phyloP scores from a whole-genome alignment of 2,797 vertebrate species.

The Botia almorhae region DNA sequence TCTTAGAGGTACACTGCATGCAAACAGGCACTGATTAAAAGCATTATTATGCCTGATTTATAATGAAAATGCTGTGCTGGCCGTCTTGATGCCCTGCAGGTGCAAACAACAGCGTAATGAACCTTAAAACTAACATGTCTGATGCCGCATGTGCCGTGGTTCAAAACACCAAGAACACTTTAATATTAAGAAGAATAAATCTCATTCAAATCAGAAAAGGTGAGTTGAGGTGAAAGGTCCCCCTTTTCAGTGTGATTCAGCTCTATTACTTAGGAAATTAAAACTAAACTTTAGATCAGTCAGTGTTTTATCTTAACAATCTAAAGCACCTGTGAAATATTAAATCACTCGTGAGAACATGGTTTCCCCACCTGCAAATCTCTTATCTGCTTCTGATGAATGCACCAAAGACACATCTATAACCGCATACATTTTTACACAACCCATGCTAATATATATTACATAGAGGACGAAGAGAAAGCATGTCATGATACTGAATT shows the following conservation, averaged over 20 bases:
- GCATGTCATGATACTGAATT: slow-evolving; percentile 1
- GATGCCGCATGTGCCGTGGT: not conserved
- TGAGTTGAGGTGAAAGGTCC: not conserved
- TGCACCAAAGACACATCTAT: slow-evolving; percentile 17
- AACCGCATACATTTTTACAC: slow-evolving; percentile 31
- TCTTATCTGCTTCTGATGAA: not conserved
- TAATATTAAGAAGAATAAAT: slow-evolving; percentile 5
- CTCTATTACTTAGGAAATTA: slow-evolving; percentile 24
- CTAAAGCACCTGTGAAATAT: slow-evolving; percentile 36
- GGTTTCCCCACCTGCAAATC: slow-evolving; percentile 46
- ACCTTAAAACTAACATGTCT: slow-evolving; percentile 37
- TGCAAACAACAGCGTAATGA: not conserved
- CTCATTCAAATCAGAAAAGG: not conserved
- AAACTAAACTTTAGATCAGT: slow-evolving; percentile 26
- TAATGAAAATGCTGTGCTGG: slow-evolving; percentile 8
- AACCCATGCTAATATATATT: slow-evolving; percentile 26
- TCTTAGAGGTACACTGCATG: slow-evolving; percentile 7
- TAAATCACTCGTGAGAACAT: slow-evolving; percentile 43
- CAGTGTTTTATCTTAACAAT: slow-evolving; percentile 18
- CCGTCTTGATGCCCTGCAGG: slow-evolving; percentile 18
- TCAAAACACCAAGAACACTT: slow-evolving; percentile 10
- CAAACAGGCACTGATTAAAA: slow-evolving; percentile 1
- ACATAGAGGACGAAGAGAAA: not conserved
- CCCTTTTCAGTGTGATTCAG: not conserved
- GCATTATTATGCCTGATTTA: slow-evolving; percentile 30